phyloP scores from a whole-genome alignment of 53 echinoderm and acorn worm species.

The Luidia sarsii region DNA sequence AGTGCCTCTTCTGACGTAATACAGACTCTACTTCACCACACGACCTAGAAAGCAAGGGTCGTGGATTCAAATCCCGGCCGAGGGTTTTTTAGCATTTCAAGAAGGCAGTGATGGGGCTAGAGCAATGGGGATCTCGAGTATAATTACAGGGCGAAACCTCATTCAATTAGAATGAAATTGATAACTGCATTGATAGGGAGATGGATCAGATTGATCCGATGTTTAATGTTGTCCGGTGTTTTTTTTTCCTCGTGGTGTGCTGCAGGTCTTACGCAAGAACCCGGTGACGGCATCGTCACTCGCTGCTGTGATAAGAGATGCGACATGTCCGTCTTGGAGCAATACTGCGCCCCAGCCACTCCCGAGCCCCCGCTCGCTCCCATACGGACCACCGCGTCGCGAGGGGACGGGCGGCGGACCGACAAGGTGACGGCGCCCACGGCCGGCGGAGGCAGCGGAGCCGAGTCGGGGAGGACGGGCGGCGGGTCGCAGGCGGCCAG shows the following conservation, averaged over 20 bases:
- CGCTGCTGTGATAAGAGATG: conserved; percentile 13
- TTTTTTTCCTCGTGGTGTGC: background rate
- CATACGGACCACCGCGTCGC: conserved; percentile 12
- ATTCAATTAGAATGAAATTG: background rate
- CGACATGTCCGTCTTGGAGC: conserved; percentile 5
- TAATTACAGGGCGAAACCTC: too few relatives aligned
- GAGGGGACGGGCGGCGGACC: background rate
- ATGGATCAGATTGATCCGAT: too few relatives aligned
- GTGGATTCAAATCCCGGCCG: too few relatives aligned
- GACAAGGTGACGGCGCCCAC: background rate
- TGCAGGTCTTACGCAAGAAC: background rate
- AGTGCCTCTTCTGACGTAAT: too few relatives aligned
- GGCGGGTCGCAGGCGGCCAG: background rate
- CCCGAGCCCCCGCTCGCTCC: conserved; percentile 9
- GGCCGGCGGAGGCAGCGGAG: background rate
- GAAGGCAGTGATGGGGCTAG: too few relatives aligned
- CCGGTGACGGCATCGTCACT: conserved; percentile 20
- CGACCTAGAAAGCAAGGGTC: too few relatives aligned
- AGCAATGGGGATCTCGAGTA: too few relatives aligned
- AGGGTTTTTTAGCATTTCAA: too few relatives aligned
- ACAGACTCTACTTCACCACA: too few relatives aligned
- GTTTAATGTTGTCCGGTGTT: too few relatives aligned
- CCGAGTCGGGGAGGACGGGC: too few relatives aligned
- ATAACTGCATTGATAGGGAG: background rate
- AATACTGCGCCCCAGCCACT: conserved; percentile 22